A percentile compares a stretch with the other conserved stretches of the same genome.
phyloP scores from a whole-genome alignment of 2,888 invertebrate species.

The Heteropelma amictum region DNA sequence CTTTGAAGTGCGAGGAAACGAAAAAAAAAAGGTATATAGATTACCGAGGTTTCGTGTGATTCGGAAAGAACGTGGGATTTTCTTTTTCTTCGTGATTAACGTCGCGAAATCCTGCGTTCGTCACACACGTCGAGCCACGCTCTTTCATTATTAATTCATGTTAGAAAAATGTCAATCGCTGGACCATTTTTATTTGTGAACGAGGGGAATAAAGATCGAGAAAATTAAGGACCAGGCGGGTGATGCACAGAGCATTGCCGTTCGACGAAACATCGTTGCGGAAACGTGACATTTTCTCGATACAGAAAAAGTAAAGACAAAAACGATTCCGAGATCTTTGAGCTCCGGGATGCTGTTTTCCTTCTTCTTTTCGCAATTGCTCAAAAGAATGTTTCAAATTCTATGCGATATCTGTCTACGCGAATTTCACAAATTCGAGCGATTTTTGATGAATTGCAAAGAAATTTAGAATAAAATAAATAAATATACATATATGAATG shows the following conservation, averaged over 20 bases:
- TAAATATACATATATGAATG: neutral
- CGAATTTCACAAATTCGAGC: neutral
- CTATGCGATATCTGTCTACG: neutral
- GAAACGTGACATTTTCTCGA: constrained; percentile 24
- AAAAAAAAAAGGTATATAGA: too few relatives aligned
- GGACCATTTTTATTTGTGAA: constrained; percentile 49
- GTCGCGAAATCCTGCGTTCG: constrained; percentile 28
- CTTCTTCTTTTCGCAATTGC: neutral
- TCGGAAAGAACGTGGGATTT: too few relatives aligned
- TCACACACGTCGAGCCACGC: constrained; percentile 27
- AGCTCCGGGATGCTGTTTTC: neutral
- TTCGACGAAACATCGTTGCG: constrained; percentile 39
- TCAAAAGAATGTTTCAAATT: neutral
- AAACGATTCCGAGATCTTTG: neutral
- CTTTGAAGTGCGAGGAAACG: too few relatives aligned
- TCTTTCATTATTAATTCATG: constrained; percentile 48
- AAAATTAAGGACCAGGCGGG: constrained; percentile 18
- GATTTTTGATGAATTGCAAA: neutral
- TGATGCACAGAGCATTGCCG: constrained; percentile 43
- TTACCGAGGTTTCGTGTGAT: too few relatives aligned
- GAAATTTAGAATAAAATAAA: neutral
- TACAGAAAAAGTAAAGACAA: constrained; percentile 8
- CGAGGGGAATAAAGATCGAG: neutral
- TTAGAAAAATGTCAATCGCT: constrained; percentile 38
- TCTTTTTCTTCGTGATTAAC: too few relatives aligned